Conservation (phyloP, 2,797 vertebrate species). For the Carcharodon carcharias region DNA sequence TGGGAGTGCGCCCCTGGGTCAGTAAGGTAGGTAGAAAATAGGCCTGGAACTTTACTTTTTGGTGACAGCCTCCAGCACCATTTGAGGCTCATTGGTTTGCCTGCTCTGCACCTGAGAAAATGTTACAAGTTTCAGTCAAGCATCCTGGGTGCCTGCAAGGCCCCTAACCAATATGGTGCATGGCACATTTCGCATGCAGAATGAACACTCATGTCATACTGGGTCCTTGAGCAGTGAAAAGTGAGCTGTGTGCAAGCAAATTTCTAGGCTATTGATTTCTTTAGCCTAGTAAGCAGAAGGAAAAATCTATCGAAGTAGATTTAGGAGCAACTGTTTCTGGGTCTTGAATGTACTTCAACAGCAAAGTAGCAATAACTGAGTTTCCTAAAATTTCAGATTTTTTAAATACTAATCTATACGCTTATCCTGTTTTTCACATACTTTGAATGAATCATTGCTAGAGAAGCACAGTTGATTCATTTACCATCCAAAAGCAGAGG, state of each 20-base stretch:
- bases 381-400: background rate
- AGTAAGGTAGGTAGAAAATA: background rate
- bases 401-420: background rate
- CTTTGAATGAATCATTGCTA: constrained; percentile 13
- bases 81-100: background rate
- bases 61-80: background rate
- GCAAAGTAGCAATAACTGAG: background rate
- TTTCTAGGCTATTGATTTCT: background rate
- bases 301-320: background rate
- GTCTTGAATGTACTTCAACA: background rate
- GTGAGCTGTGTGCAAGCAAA: background rate
- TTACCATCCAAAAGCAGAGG: constrained; percentile 24
- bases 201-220: background rate
- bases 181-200: background rate
- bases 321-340: background rate
- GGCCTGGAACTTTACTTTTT: background rate
- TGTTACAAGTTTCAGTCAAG: background rate
- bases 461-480: constrained; percentile 20
- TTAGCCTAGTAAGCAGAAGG: background rate
- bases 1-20: background rate
- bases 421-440: background rate
- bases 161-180: background rate
- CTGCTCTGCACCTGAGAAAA: background rate
- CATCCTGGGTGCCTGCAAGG: background rate
- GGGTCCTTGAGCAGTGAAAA: background rate